These are phyloP conservation scores for Helicoverpa zea DNA, from an alignment of 1,140 invertebrate species.

Conservation along the genomic window DNA sequence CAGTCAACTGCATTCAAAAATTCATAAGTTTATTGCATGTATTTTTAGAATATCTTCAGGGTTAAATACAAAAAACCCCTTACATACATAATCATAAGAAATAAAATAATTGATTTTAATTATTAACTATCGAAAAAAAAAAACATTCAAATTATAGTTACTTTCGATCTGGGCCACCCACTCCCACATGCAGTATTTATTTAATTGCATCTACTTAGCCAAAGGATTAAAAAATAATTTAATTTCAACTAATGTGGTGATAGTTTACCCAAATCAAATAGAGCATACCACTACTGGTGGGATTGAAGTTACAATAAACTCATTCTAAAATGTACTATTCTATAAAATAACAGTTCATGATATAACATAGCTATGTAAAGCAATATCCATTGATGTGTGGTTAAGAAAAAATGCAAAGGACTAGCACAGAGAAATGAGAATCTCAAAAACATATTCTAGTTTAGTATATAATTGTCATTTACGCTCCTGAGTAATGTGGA, in stretches of 20 bases:
- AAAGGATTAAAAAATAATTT: conserved; percentile 22
- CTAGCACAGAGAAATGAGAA: conserved; percentile 26
- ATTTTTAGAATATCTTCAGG: not conserved
- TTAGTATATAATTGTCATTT: conserved; percentile 33
- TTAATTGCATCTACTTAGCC: conserved; percentile 16
- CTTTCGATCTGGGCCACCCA: conserved; percentile 1
- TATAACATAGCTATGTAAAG: conserved; percentile 11
- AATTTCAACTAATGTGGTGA: conserved; percentile 14
- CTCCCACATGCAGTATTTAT: not conserved
- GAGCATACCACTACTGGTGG: conserved; percentile 37
- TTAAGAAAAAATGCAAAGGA: conserved; percentile 34
- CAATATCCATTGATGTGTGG: conserved; percentile 17
- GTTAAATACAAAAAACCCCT: not conserved
- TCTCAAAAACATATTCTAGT: conserved; percentile 1
- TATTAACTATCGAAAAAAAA: conserved; percentile 7
- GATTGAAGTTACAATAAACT: conserved; percentile 42
- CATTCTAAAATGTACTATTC: conserved; percentile 37
- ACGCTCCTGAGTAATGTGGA: not conserved
- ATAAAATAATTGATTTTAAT: conserved; percentile 19
- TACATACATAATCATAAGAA: conserved; percentile 8
- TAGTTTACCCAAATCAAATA: conserved; percentile 23
- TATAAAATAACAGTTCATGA: conserved; percentile 35
- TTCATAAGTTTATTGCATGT: conserved; percentile 9
- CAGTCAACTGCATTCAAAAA: not conserved
- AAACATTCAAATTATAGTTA: conserved; percentile 7